Percentiles rank a stretch among this genome's conserved stretches.
Evolutionary conservation across 2,113 vertebrate species (phyloP).

Genomic region (Syrrhaptes paradoxus): DNA sequence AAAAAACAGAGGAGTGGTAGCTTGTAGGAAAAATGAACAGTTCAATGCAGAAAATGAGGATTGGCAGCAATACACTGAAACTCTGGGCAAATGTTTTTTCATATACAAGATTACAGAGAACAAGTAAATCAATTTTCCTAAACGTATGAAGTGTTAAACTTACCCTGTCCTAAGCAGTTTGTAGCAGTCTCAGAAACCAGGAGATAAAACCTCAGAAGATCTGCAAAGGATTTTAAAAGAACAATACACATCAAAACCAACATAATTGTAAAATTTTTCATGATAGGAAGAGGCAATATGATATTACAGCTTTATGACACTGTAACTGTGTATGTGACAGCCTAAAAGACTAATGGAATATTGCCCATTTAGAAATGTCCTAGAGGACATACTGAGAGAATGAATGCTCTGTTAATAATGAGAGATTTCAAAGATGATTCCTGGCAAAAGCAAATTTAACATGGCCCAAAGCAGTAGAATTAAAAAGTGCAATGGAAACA

Average conservation of each 20-base stretch:
- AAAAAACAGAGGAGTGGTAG: neutral
- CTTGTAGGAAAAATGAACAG: neutral
- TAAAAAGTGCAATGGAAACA: conserved; percentile 11
- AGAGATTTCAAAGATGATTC: conserved; percentile 23
- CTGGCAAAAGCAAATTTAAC: neutral
- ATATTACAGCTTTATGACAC: neutral
- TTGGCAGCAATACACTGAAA: neutral
- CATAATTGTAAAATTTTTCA: neutral
- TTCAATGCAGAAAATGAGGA: neutral
- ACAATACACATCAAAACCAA: neutral
- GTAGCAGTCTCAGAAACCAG: neutral
- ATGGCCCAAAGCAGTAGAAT: conserved; percentile 10
- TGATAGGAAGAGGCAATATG: neutral
- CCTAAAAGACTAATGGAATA: neutral
- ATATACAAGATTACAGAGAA: neutral
- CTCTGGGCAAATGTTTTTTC: neutral
- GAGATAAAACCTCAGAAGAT: neutral
- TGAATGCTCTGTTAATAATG: conserved; percentile 10
- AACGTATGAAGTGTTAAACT: neutral
- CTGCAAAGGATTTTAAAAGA: neutral
- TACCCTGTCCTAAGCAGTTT: neutral
- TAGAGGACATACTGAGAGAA: neutral
- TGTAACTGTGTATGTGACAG: neutral
- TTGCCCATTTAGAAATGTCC: conserved; percentile 18
- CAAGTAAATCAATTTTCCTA: neutral